These are phyloP conservation scores for Drosophila watanabei DNA, from an alignment of 1,140 invertebrate species.

Conservation along the genomic window DNA sequence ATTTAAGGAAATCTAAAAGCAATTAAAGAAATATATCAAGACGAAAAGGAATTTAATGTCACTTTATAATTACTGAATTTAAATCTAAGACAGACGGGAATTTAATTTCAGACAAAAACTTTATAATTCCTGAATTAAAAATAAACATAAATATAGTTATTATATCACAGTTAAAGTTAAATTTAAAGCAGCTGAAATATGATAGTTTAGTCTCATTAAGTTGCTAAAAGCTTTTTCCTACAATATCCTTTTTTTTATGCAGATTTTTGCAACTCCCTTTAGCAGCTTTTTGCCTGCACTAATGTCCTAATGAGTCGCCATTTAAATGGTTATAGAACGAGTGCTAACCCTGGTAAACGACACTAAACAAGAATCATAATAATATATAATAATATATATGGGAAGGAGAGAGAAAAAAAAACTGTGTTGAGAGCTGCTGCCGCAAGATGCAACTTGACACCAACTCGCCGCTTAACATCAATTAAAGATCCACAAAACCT, in stretches of 20 bases:
- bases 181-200: not conserved
- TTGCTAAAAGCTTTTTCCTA: slow-evolving; percentile 12
- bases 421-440: slow-evolving; percentile 8
- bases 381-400: not conserved
- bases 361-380: slow-evolving; percentile 10
- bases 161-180: not conserved
- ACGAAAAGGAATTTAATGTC: not conserved
- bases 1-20: not conserved
- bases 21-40: not conserved
- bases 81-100: not conserved
- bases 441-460: slow-evolving; percentile 55
- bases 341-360: not conserved
- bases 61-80: no score
- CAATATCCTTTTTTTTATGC: not conserved
- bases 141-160: not conserved
- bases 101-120: not conserved
- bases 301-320: slow-evolving; percentile 25
- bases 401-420: not conserved
- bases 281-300: not conserved
- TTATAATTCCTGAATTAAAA: not conserved
- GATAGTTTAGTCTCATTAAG: not conserved
- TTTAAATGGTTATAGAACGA: slow-evolving; percentile 11
- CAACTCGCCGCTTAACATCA: slow-evolving; percentile 73
- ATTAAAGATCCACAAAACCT: slow-evolving; percentile 78
- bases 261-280: not conserved